Base-by-base conservation (phyloP, 64 coral and sea anemone genomes). In the Montipora capricornis region DNA sequence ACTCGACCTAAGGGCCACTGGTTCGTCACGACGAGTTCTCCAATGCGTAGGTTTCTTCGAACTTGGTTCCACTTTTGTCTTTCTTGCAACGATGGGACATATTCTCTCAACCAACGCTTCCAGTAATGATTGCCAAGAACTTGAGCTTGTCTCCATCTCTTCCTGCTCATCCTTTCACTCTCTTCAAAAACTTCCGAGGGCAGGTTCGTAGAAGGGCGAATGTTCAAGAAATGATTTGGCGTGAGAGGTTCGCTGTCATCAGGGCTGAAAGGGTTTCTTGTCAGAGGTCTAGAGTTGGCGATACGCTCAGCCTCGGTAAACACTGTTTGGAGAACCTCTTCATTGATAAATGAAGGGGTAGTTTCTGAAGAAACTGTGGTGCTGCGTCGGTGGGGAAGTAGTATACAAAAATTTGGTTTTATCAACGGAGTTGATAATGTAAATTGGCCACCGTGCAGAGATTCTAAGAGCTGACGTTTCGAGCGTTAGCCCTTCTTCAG, bases 271-370 rank as follows among this genome's bases (percentile, higher is more conserved):
- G 60, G 13, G 13, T 64, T 64, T 15, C 10, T 11, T 11, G 10
- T 14, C 3, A 64, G 60, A 4, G 60, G 60, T 15, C 60, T 64
- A 4, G 60, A 64, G 13, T 64, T 64, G 3, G 60, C 60, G 13
- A 64, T 64, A 12, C 60, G 37, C 46, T 15, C 11, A 47, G 45
- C 93, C 7, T 94, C 93, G 19, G 68, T 77, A 6, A 95, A 74
- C 19, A 95, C 74, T 5, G 83, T 92, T 14, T 52, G 47, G 8
- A 95, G 29, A 0, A 92, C 76, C 15, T 95, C 94, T 49, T 92
- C 89, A 66, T 95, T 64, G 13, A 82, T 70, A 26, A 26, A 26
- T 26, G 24, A 26, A 26, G 24, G 24, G 24, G 24, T 26, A 26
- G 24, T 26, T 26, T 26, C 24, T 26, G 24, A 26, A 26, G 24